These are phyloP conservation scores for Malaclemys terrapin DNA, from an alignment of 2,113 vertebrate genomes.

Conservation along the genomic window DNA sequence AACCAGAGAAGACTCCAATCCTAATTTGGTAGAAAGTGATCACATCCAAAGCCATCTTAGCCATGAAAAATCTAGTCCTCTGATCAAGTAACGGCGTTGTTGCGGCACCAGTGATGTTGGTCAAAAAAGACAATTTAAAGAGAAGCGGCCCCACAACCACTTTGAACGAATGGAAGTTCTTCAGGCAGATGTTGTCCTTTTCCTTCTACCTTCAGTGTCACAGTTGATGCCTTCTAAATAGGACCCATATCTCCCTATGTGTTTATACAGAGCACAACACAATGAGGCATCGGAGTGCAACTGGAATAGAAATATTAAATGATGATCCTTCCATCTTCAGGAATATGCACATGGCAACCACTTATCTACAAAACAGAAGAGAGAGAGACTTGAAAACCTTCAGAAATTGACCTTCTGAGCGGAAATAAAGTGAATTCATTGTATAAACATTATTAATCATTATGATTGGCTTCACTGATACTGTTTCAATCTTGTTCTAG, in stretches of 20 bases:
- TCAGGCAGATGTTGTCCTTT: not conserved
- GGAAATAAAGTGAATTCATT: not conserved
- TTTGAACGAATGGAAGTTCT: slow-evolving; percentile 5
- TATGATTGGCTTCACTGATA: not conserved
- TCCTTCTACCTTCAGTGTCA: not conserved
- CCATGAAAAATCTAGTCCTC: not conserved
- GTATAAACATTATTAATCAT: not conserved
- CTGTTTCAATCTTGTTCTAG: not conserved
- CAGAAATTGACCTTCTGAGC: slow-evolving; percentile 15
- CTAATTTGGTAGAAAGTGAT: rapidly evolving
- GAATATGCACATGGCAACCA: not conserved
- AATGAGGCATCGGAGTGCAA: not conserved
- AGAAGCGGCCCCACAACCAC: not conserved
- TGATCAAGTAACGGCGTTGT: not conserved
- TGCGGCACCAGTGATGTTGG: not conserved
- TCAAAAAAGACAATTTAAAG: not conserved
- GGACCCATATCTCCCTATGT: not conserved
- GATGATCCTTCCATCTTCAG: not conserved
- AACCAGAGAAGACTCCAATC: not conserved
- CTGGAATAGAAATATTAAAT: slow-evolving; percentile 42
- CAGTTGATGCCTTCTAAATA: not conserved
- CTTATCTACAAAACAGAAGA: slow-evolving; percentile 30
- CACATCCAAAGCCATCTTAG: not conserved
- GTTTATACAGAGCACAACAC: not conserved
- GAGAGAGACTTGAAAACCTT: not conserved